These are phyloP conservation scores for Chionodraco myersi DNA, from an alignment of 2,113 vertebrate species.

Conservation along the genomic window DNA sequence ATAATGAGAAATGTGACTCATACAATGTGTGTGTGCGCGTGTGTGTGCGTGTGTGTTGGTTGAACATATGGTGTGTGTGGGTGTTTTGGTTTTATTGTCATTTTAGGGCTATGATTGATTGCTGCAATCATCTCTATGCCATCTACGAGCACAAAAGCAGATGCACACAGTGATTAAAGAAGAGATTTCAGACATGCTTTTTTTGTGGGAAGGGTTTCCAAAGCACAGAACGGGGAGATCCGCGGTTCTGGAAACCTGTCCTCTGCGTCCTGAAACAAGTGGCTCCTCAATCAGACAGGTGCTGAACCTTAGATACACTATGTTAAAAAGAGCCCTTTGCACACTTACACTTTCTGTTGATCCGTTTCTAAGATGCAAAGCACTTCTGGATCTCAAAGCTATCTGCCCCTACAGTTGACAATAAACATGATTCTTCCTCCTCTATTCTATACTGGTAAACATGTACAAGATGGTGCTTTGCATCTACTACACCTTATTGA, in stretches of 20 bases:
- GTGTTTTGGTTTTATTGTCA: constrained; percentile 60
- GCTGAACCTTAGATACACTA: constrained; percentile 65
- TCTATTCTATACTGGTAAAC: constrained; percentile 7
- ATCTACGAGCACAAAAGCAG: constrained; percentile 79
- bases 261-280: constrained; percentile 51
- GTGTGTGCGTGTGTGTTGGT: constrained; percentile 16
- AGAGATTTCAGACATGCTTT: constrained; percentile 43
- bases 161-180: constrained; percentile 65
- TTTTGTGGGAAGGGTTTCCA: constrained; percentile 47
- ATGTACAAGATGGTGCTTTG: constrained; percentile 24
- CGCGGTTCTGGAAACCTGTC: constrained; percentile 53
- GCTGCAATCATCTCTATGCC: constrained; percentile 76
- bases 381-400: constrained; percentile 27
- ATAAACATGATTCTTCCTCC: constrained; percentile 3
- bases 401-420: neutral
- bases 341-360: constrained; percentile 50
- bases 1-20: constrained; percentile 60
- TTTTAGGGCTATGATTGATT: constrained; percentile 73
- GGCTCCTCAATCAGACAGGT: constrained; percentile 63
- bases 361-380: constrained; percentile 38
- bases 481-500: constrained; percentile 30
- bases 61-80: constrained; percentile 17
- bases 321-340: constrained; percentile 63
- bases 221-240: constrained; percentile 62
- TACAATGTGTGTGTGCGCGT: constrained; percentile 30